These are phyloP conservation scores for Indicator maculatus DNA, from an alignment of 2,113 vertebrate species.

Conservation along the genomic window DNA sequence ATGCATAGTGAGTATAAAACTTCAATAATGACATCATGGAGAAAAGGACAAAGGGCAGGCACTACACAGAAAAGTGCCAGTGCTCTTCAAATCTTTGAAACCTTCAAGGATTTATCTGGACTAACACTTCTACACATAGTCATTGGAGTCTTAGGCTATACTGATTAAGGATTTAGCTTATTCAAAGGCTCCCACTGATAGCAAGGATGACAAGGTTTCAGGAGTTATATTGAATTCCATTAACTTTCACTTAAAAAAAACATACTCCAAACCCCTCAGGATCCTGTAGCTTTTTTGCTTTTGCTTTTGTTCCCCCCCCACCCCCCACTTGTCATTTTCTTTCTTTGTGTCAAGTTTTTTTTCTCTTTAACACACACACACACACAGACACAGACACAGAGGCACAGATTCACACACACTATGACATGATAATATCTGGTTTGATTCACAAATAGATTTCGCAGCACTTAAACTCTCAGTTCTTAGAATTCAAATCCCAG, in stretches of 20 bases:
- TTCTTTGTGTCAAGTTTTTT: constrained; percentile 23
- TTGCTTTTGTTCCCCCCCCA: no score
- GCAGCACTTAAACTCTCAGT: constrained; percentile 17
- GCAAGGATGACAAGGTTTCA: constrained; percentile 77
- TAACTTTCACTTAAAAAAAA: constrained; percentile 68
- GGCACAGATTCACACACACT: no score
- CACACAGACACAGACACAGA: no score
- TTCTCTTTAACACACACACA: neutral
- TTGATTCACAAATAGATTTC: constrained; percentile 63
- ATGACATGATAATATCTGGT: neutral
- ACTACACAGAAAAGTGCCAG: constrained; percentile 81
- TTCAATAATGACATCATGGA: constrained; percentile 97
- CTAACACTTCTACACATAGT: constrained; percentile 85
- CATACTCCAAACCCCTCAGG: constrained; percentile 4
- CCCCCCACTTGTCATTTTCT: neutral
- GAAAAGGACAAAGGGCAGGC: constrained; percentile 85
- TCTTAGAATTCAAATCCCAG: constrained; percentile 57
- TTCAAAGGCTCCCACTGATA: constrained; percentile 82
- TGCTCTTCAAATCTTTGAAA: constrained; percentile 91
- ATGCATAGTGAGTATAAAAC: constrained; percentile 85
- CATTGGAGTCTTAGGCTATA: constrained; percentile 82
- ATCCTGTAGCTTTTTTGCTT: neutral
- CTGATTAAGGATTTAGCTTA: constrained; percentile 86
- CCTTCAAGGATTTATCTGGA: constrained; percentile 90
- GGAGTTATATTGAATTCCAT: constrained; percentile 79